A percentile compares a stretch with the other conserved stretches of the same genome.
Conservation (phyloP, 2,888 invertebrate species). For the Lepidochrysops patricia region DNA sequence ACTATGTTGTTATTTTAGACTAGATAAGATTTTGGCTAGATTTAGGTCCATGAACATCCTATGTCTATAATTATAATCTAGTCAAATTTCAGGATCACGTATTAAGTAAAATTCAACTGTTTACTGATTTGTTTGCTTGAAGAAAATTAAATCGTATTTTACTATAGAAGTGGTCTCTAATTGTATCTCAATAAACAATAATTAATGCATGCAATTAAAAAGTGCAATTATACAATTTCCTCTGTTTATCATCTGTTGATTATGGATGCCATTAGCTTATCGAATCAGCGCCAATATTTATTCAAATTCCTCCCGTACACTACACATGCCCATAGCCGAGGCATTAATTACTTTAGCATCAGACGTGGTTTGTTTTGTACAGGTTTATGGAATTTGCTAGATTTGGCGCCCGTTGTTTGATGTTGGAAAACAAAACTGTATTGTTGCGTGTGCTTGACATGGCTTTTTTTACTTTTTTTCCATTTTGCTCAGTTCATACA, state of each 20-base stretch:
- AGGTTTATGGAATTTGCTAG: neutral
- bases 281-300: slow-evolving; percentile 22
- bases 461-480: too few species aligned
- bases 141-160: neutral
- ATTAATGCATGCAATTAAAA: neutral
- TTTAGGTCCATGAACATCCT: too few species aligned
- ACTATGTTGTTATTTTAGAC: too few species aligned
- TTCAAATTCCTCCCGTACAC: slow-evolving; percentile 35
- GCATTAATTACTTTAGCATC: slow-evolving; percentile 59
- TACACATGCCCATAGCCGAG: slow-evolving; percentile 49
- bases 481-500: too few species aligned
- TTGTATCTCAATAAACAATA: neutral
- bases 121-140: neutral
- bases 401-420: neutral
- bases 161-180: neutral
- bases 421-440: neutral
- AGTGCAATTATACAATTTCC: neutral
- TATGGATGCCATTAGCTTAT: slow-evolving; percentile 22
- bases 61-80: too few species aligned
- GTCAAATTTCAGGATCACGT: too few species aligned
- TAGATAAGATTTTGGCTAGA: too few species aligned
- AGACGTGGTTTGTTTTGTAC: slow-evolving; percentile 19
- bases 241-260: slow-evolving; percentile 8
- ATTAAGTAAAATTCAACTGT: too few species aligned
- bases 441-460: neutral